These are phyloP conservation scores for Osmoderma eremita DNA, from an alignment of 2,888 invertebrate genomes.

Conservation along the genomic window DNA sequence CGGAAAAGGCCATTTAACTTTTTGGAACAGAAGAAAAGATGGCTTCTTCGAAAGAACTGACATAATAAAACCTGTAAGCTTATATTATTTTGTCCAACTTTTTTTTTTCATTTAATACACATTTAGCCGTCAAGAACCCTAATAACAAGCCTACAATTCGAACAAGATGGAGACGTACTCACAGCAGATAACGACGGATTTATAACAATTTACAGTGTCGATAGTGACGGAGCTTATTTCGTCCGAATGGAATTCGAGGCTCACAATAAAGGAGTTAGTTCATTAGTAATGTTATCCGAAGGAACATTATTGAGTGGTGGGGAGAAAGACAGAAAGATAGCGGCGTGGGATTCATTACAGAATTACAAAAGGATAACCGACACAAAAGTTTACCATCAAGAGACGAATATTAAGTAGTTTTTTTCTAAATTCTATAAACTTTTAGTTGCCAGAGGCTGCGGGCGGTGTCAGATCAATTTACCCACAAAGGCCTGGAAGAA, in stretches of 20 bases:
- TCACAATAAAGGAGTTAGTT: conserved; percentile 88
- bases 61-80: conserved; percentile 81
- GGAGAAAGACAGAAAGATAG: conserved; percentile 88
- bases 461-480: conserved; percentile 92
- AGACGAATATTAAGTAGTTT: conserved; percentile 42
- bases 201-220: conserved; percentile 89
- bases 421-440: conserved; percentile 22
- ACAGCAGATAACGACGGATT: conserved; percentile 93
- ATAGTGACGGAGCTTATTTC: conserved; percentile 89
- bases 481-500: conserved; percentile 85
- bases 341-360: conserved; percentile 91
- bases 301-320: conserved; percentile 91
- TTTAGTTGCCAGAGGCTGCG: conserved; percentile 83
- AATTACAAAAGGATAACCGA: conserved; percentile 91
- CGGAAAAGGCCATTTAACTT: conserved; percentile 90
- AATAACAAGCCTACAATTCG: conserved; percentile 88
- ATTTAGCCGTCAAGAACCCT: conserved; percentile 84
- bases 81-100: background rate
- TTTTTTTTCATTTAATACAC: conserved; percentile 2
- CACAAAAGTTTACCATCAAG: conserved; percentile 73
- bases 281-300: conserved; percentile 88
- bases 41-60: conserved; percentile 91
- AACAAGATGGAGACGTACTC: conserved; percentile 91
- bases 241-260: conserved; percentile 90
- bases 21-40: conserved; percentile 92